A percentile compares a stretch with the other conserved stretches of the same genome.
phyloP scores from a whole-genome alignment of 64 coral and sea anemone species.

The Cladopsammia gracilis region DNA sequence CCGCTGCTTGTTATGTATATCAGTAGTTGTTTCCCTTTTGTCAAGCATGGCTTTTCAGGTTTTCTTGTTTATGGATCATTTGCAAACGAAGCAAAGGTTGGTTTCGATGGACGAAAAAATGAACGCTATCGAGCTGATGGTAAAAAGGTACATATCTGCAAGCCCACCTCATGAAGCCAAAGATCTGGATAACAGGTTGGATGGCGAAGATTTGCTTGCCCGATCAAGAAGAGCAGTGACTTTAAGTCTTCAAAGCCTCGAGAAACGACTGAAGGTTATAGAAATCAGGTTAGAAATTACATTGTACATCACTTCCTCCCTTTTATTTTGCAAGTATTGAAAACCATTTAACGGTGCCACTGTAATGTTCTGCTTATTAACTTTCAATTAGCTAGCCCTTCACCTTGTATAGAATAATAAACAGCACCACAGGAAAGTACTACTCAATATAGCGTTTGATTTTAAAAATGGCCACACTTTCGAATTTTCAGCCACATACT shows the following conservation, averaged over 20 bases:
- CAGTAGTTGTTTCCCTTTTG: not conserved
- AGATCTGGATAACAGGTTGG: not conserved
- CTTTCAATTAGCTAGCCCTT: no score
- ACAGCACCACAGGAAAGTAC: no score
- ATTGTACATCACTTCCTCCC: no score
- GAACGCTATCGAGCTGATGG: not conserved
- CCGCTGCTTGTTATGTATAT: not conserved
- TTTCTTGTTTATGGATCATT: not conserved
- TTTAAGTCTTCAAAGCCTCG: not conserved
- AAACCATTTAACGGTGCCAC: no score
- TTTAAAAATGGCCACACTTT: no score
- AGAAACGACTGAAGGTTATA: constrained; percentile 17
- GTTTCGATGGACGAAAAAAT: not conserved
- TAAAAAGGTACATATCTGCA: not conserved
- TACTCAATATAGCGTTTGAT: no score
- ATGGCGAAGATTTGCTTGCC: not conserved
- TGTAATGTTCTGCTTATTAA: no score
- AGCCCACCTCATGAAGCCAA: not conserved
- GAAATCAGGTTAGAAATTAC: not conserved
- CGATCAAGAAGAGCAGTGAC: not conserved
- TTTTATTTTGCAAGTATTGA: no score
- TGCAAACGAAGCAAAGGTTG: not conserved
- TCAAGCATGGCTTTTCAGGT: not conserved
- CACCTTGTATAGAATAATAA: no score
- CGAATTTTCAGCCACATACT: no score